Evolutionary conservation across 2,888 invertebrate genomes (phyloP), one percentile per base, ranked within the genome.

Genomic region (Microchrysa polita): DNA sequence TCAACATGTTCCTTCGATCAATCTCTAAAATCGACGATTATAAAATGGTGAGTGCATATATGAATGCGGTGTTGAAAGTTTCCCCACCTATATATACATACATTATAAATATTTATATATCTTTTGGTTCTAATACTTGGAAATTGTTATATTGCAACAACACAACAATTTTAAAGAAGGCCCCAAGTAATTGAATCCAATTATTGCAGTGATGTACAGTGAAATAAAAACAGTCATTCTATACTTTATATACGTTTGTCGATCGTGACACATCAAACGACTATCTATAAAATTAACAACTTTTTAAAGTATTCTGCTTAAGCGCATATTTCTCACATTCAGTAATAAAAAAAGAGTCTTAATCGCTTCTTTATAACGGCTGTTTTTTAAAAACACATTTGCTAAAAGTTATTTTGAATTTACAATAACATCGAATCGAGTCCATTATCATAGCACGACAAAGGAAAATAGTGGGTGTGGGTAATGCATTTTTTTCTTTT

Each of bases 1-100:
- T 97, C 90, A 97, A 97, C 93, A 91, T 97, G 90, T 95, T 91
- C 88, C 93, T 97, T 81, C 92, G 97, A 85, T 97, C 96, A 89
- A 96, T 97, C 90, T 96, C 96, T 91, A 95, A 96, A 93, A 97
- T 97, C 89, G 95, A 96, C 89, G 97, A 97, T 92, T 96, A 96
- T 88, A 95, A 95, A 90, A 97, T 97, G 97, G 97, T 96, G 93
- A 95, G 95, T 94, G 85, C 63, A 61, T 60, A n/a, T n/a, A 34
- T 34, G 61, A 73, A 69, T 34, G 53, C 20, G 34, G 20, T 10
- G 27, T 48, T 48, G 27, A 69, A 44, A 40, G 44, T 74, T 34
- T 34, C 75, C 71, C 74, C 74, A 77, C 74, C 59, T 61, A 18
- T 61, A 16, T 40, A 61, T 23, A 34, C 27, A n/a, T n/a, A n/a